A percentile compares a stretch with the other conserved stretches of the same genome.
These are phyloP conservation scores for Drosophila mimetica DNA, from an alignment of 2,888 invertebrate genomes.

Conservation along the genomic window DNA sequence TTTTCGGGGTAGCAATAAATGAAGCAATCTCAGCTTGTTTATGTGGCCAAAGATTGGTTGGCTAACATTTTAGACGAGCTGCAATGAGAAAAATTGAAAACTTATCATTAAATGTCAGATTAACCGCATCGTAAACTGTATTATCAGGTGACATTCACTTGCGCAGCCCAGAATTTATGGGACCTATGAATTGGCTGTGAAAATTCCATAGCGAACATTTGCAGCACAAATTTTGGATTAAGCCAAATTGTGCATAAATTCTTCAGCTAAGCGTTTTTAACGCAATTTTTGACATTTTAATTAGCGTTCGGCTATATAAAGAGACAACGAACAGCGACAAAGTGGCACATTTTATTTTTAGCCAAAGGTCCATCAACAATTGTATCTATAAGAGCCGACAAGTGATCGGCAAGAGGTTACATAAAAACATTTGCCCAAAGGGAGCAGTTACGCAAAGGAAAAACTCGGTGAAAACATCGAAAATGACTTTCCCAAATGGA, in stretches of 20 bases:
- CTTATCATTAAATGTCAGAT: conserved; percentile 5
- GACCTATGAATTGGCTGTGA: conserved; percentile 62
- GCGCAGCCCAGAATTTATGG: conserved; percentile 38
- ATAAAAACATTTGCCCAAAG: conserved; percentile 54
- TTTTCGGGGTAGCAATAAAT: conserved; percentile 7
- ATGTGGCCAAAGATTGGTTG: conserved; percentile 10
- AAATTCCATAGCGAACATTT: conserved; percentile 62
- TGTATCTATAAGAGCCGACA: conserved; percentile 55
- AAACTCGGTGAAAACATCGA: conserved; percentile 72
- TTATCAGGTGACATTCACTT: conserved; percentile 3
- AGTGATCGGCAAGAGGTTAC: conserved; percentile 56
- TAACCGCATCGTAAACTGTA: conserved; percentile 17
- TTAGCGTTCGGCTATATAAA: conserved; percentile 66
- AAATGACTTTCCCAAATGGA: conserved; percentile 66
- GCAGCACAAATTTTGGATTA: conserved; percentile 36
- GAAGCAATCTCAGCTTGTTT: conserved; percentile 29
- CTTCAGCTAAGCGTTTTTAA: conserved; percentile 56
- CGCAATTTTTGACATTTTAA: conserved; percentile 75
- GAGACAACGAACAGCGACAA: conserved; percentile 35
- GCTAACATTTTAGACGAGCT: conserved; percentile 21
- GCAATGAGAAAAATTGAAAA: conserved; percentile 9
- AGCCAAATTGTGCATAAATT: conserved; percentile 65
- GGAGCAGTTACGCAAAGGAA: conserved; percentile 71
- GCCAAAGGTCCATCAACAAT: conserved; percentile 54
- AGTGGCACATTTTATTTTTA: conserved; percentile 70